Percentiles rank a stretch among this genome's conserved stretches.
Conservation (phyloP, 2,113 vertebrate genomes). For the Alethe castanea region DNA sequence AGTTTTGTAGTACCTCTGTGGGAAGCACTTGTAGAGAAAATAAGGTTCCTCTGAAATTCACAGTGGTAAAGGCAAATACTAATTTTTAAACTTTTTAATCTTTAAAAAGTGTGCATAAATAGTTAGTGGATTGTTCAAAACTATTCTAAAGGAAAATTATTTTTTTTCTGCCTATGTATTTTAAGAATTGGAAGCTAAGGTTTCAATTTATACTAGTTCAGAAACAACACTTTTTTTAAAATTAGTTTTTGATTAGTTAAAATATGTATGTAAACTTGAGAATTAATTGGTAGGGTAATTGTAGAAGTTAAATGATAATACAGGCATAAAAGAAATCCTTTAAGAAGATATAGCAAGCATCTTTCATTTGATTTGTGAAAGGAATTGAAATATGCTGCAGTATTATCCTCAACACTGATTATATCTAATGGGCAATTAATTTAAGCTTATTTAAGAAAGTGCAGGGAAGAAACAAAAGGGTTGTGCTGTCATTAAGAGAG, state of each 20-base stretch:
- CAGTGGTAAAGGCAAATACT: neutral
- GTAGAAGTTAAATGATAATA: neutral
- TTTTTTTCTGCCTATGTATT: neutral
- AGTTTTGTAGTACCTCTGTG: neutral
- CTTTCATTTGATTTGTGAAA: neutral
- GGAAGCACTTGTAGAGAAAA: neutral
- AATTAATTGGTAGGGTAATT: neutral
- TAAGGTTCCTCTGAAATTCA: neutral
- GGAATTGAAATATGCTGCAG: neutral
- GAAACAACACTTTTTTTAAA: neutral
- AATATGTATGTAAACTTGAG: neutral
- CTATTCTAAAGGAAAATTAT: neutral
- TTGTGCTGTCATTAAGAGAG: neutral
- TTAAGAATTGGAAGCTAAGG: neutral
- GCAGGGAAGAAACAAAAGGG: neutral
- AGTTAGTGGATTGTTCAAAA: neutral
- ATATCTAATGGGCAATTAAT: neutral
- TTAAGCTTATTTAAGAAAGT: slow-evolving; percentile 24
- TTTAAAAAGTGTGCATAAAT: rapidly evolving
- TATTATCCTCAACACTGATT: neutral
- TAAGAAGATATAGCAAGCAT: neutral
- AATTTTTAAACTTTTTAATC: neutral
- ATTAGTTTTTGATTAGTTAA: neutral
- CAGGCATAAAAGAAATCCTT: neutral
- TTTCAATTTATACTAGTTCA: neutral